A percentile compares a stretch with the other conserved stretches of the same genome.
Conservation (phyloP, 2,888 invertebrate genomes). For the Oeneis ivallda region DNA sequence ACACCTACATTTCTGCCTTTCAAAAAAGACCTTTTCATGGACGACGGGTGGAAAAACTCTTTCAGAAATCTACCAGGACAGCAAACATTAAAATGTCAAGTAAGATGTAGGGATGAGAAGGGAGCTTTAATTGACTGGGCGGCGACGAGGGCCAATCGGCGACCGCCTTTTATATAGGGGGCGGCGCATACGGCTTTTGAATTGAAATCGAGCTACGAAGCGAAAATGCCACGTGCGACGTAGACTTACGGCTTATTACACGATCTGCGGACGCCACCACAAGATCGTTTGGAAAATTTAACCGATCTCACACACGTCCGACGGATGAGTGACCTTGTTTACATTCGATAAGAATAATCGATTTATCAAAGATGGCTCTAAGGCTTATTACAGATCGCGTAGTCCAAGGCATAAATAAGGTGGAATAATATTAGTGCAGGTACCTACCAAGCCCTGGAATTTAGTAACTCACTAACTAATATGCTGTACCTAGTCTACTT, state of each 20-base stretch:
- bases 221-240: conserved; percentile 65
- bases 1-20: background rate
- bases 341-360: conserved; percentile 35
- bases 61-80: conserved; percentile 47
- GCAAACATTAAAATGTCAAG: conserved; percentile 80
- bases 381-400: conserved; percentile 1
- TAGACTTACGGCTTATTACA: conserved; percentile 48
- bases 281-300: conserved; percentile 42
- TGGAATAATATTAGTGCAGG: no score
- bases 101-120: conserved; percentile 60
- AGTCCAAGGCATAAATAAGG: background rate
- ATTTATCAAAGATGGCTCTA: conserved; percentile 27
- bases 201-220: conserved; percentile 70
- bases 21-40: conserved; percentile 23
- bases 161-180: conserved; percentile 52
- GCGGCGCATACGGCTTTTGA: conserved; percentile 66
- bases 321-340: conserved; percentile 41
- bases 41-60: conserved; percentile 20
- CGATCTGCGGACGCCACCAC: conserved; percentile 41
- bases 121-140: conserved; percentile 75
- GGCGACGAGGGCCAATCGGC: conserved; percentile 66
- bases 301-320: conserved; percentile 38
- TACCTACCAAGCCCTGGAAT: no score
- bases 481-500: no score
- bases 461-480: no score